Base-by-base conservation (phyloP, 2,113 vertebrate genomes). In the Sinocyclocheilus anophthalmus region DNA sequence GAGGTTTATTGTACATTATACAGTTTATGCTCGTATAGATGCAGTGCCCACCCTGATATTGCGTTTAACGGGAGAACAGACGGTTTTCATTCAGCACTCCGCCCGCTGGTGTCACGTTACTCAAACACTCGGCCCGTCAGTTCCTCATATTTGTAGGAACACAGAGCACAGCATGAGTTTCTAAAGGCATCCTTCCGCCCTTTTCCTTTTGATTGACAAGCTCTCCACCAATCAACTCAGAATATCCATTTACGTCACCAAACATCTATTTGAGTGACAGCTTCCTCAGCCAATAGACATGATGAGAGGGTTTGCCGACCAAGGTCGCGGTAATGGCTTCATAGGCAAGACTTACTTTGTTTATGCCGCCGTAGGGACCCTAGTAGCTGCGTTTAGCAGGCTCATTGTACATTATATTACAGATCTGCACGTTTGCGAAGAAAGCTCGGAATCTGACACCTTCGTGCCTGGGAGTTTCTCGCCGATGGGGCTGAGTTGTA, bases 341-440 rank as follows among this genome's bases (percentile, higher is more conserved):
- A 91, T 92, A 92, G 89, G 85, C 80, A 63, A 92, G 85, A 88
- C 63, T 91, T 77, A 95, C 92, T 94, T 94, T 95, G 95, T 96
- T 95, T 94, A 95, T 93, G 80, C 84, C 69, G 86, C 67, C 55
- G 83, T 81, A 39, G 91, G 84, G 90, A 92, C 92, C 92, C 90
- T 86, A 87, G 85, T 53, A 81, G 81, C 75, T 78, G 77, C 65
- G 61, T 75, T 79, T 84, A 76, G 24, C 53, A 12, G 30, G 24
- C 37, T 80, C 42, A 16, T 63, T 73, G 65, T 50, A 63, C 30
- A 57, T 37, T 55, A 33, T 53, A 45, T n/a, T 22, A 53, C 37
- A 9, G 24, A 59, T 76, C 16, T 72, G 79, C 20, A 2, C 13
- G 75, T 20, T 73, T 84, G 50, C 30, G 14, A 10, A 37, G 37